phyloP scores from a whole-genome alignment of 2,113 vertebrate genomes.

The Phaethornis superciliosus region DNA sequence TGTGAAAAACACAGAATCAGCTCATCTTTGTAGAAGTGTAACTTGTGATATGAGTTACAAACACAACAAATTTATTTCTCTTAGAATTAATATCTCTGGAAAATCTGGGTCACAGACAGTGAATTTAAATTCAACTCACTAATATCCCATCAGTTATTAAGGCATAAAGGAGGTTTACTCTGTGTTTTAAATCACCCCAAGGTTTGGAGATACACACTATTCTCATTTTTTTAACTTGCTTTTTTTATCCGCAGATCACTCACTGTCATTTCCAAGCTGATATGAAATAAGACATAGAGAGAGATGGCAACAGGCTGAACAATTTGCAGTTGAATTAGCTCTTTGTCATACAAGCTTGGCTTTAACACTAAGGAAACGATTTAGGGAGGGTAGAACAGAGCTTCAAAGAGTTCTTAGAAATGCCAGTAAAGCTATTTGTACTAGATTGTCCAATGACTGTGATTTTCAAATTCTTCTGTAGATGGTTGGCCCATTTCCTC shows the following conservation, averaged over 20 bases:
- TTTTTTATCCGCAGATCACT: neutral
- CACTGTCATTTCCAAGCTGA: slow-evolving; percentile 27
- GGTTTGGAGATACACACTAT: neutral
- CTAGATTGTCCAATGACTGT: neutral
- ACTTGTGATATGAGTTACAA: neutral
- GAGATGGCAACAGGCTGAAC: neutral
- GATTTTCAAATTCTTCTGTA: neutral
- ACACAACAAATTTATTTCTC: neutral
- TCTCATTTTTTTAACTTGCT: neutral
- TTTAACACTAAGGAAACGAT: neutral
- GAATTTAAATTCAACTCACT: neutral
- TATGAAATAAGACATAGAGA: slow-evolving; percentile 13
- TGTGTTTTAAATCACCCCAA: neutral
- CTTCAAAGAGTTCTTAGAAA: slow-evolving; percentile 31
- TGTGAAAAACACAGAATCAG: neutral
- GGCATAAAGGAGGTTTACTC: neutral
- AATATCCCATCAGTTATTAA: neutral
- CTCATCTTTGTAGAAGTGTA: neutral
- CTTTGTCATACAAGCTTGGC: neutral
- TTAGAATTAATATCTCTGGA: neutral
- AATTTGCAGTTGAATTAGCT: slow-evolving; percentile 24
- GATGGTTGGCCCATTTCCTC: neutral
- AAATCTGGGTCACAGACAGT: neutral
- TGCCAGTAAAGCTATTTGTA: slow-evolving; percentile 1
- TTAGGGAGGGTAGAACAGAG: neutral